Evolutionary conservation across 1,140 invertebrate genomes (phyloP).

Genomic region (Antheraea mylitta): DNA sequence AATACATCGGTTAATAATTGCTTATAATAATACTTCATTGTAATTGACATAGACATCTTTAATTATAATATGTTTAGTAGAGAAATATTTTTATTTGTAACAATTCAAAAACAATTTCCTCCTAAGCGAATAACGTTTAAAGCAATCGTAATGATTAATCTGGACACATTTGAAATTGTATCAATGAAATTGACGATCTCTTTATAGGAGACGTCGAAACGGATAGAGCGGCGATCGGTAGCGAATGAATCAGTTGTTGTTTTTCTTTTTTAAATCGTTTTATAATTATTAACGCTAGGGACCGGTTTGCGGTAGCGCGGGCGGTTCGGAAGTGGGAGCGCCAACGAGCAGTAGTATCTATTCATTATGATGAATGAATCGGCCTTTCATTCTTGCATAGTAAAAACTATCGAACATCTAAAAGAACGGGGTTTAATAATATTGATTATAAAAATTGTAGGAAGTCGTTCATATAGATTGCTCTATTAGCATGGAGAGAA

Average conservation of each 20-base stretch:
- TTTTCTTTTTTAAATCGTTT: slow-evolving; percentile 51
- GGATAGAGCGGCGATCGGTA: slow-evolving; percentile 53
- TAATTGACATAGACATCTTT: too few species aligned
- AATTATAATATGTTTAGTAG: too few species aligned
- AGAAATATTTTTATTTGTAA: neutral
- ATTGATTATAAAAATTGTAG: slow-evolving; percentile 41
- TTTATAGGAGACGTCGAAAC: slow-evolving; percentile 50
- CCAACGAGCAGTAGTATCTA: slow-evolving; percentile 39
- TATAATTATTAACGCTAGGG: slow-evolving; percentile 60
- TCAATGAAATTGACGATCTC: slow-evolving; percentile 57
- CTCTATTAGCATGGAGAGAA: slow-evolving; percentile 28
- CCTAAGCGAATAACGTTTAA: neutral
- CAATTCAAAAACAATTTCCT: neutral
- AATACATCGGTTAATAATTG: too few species aligned
- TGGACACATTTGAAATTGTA: slow-evolving; percentile 49
- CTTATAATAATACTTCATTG: too few species aligned
- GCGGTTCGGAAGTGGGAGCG: slow-evolving; percentile 56
- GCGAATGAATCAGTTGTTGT: slow-evolving; percentile 51
- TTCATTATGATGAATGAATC: slow-evolving; percentile 74
- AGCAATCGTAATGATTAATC: slow-evolving; percentile 31
- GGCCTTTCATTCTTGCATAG: slow-evolving; percentile 50
- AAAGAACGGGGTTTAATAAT: slow-evolving; percentile 35
- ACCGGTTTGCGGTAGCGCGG: slow-evolving; percentile 57
- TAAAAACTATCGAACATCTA: slow-evolving; percentile 17
- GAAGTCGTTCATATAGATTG: slow-evolving; percentile 30